Base-by-base conservation (phyloP, 2,113 vertebrate genomes). In the Neolamprologus caudopunctatus region DNA sequence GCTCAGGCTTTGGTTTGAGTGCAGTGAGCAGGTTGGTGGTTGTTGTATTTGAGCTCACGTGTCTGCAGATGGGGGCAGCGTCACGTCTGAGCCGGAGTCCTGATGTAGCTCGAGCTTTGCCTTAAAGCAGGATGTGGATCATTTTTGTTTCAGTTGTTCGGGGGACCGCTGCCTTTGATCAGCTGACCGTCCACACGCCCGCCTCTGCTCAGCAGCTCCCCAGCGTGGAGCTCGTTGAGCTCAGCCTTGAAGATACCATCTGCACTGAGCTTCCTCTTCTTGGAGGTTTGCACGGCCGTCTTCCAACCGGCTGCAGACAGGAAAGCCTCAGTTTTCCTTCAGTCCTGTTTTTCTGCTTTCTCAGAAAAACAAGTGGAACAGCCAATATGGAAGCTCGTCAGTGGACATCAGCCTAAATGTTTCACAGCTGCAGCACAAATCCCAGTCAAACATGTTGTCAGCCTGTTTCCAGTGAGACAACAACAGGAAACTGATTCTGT, bases 381-480 rank as follows among this genome's bases (percentile, higher is more conserved):
- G 57, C 24, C 71, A 5, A 0, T 50, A 2, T 78, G 4, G 68
- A 24, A 17, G 9, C 16, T 45, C 6, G 24, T 17, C 13, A 26
- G 1, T 13, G 0, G 11, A 73, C 68, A 50, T 31, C 7, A n/a
- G 24, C 45, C 45, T 0, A 3, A 12, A 51, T n/a, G 24, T 50
- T 78, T n/a, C 17, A 10, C 71, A 50, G 71, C 45, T 75, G 42
- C 0, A 50, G 45, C 47, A 78, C 26, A 50, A 50, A 78, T 28
- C 17, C 21, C 42, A 8, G 3, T 17, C 3, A 75, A 31, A 50
- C 7, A 1, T 75, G 16, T n/a, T 5, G 28, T n/a, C 16, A 28
- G 42, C 3, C 26, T 78, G 45, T 50, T 50, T 31, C 6, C 28
- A 31, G 16, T 12, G 0, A 0, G 17, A 78, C 17, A 51, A 3